These are phyloP conservation scores for Forbesichthys papilliferus DNA, from an alignment of 2,113 vertebrate species.

Conservation along the genomic window DNA sequence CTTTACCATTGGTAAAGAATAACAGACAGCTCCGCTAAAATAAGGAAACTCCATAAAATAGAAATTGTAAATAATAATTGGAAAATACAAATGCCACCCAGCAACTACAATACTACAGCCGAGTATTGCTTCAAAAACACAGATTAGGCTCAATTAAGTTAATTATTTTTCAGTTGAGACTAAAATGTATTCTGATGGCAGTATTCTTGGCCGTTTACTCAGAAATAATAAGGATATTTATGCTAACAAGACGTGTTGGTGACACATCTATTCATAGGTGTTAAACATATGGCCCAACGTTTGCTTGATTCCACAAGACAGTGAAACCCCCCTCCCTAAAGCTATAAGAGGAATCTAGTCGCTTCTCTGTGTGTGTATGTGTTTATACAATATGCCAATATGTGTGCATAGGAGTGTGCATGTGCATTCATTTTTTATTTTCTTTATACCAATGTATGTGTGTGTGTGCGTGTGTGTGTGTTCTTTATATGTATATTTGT, in stretches of 20 bases:
- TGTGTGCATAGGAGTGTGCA: neutral
- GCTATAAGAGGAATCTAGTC: neutral
- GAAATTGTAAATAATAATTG: too few relatives aligned
- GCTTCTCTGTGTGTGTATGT: constrained; percentile 9
- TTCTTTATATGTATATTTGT: neutral
- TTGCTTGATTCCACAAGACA: constrained; percentile 57
- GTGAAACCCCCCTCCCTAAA: constrained; percentile 48
- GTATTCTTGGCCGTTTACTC: neutral
- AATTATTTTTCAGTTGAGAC: neutral
- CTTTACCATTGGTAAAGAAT: too few relatives aligned
- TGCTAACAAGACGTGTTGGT: constrained; percentile 49
- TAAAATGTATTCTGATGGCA: neutral
- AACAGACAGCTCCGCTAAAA: too few relatives aligned
- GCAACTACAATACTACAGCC: too few relatives aligned
- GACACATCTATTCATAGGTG: constrained; percentile 51
- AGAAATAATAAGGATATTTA: constrained; percentile 41
- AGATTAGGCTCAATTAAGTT: neutral
- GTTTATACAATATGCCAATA: neutral
- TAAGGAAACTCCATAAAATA: too few relatives aligned
- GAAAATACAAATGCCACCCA: too few relatives aligned
- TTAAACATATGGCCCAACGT: constrained; percentile 60
- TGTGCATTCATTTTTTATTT: neutral
- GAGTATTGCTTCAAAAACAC: too few relatives aligned
- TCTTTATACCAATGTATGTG: neutral
- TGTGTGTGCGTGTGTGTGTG: neutral